Evolutionary conservation across 1,140 invertebrate genomes (phyloP).

Genomic region (Drosophila asahinai): DNA sequence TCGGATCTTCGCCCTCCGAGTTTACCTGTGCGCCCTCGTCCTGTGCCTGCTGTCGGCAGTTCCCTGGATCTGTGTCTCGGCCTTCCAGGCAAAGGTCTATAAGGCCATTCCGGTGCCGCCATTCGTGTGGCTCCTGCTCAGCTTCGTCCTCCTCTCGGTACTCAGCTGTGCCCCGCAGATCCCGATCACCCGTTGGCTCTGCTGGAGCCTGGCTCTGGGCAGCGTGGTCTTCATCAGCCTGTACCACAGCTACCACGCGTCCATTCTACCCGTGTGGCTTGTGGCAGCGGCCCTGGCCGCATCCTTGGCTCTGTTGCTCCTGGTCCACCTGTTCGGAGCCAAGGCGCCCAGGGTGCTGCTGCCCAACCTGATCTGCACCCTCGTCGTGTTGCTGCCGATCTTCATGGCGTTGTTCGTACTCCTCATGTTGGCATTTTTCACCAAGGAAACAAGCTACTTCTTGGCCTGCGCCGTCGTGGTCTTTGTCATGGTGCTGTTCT

Average conservation of each 20-base stretch:
- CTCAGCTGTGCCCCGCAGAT: constrained; percentile 4
- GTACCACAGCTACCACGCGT: neutral
- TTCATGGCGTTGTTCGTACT: neutral
- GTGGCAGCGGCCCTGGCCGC: neutral
- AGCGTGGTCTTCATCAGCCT: constrained; percentile 7
- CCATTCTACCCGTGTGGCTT: no score
- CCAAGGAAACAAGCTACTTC: neutral
- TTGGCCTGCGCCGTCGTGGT: neutral
- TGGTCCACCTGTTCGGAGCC: constrained; percentile 17
- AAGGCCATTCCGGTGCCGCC: neutral
- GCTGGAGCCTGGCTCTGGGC: constrained; percentile 7
- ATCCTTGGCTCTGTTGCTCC: neutral
- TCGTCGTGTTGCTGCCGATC: neutral
- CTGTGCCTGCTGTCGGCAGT: constrained; percentile 11
- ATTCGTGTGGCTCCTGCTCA: constrained; percentile 4
- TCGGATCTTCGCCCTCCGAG: neutral
- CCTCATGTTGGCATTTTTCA: neutral
- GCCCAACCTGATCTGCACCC: constrained; percentile 14
- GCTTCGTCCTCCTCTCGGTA: constrained; percentile 9
- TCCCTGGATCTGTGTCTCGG: constrained; percentile 14
- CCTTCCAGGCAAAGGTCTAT: neutral
- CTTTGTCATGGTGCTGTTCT: neutral
- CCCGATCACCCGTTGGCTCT: neutral
- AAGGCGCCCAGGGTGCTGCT: neutral
- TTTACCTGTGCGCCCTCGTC: constrained; percentile 4